These are phyloP conservation scores for Pelecanus crispus DNA, from an alignment of 2,113 vertebrate species.

Conservation along the genomic window DNA sequence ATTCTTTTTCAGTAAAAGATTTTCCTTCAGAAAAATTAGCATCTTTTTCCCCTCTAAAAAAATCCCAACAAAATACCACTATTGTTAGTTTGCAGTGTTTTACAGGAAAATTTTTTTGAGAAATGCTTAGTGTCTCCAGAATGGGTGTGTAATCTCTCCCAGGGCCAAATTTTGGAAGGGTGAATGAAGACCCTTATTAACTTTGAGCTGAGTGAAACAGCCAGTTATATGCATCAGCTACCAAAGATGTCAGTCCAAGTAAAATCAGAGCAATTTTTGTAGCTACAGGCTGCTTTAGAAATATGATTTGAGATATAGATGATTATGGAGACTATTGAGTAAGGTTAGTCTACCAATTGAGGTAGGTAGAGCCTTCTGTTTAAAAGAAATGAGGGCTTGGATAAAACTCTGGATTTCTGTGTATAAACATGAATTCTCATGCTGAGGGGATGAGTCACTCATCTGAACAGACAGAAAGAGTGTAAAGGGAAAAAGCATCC, in stretches of 20 bases:
- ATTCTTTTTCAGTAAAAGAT: background rate
- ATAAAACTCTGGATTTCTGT: background rate
- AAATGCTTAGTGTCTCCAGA: background rate
- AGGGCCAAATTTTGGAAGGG: background rate
- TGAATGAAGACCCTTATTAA: background rate
- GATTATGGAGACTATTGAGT: background rate
- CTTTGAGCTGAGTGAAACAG: background rate
- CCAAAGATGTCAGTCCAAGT: background rate
- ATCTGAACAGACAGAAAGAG: background rate
- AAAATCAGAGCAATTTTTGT: background rate
- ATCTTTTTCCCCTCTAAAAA: background rate
- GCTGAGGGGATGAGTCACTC: background rate
- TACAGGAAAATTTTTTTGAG: background rate
- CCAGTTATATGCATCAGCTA: background rate
- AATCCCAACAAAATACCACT: too few species aligned
- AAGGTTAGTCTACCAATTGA: background rate
- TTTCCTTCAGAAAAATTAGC: background rate
- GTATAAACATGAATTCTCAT: background rate
- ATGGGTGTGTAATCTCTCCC: background rate
- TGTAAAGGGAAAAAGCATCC: background rate
- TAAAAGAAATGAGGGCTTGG: background rate
- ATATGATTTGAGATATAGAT: background rate
- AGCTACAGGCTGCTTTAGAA: background rate
- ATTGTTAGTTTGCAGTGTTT: background rate
- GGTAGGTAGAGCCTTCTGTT: background rate